Base-by-base conservation (phyloP, 2,797 vertebrate species). In the Anguilla megastoma region DNA sequence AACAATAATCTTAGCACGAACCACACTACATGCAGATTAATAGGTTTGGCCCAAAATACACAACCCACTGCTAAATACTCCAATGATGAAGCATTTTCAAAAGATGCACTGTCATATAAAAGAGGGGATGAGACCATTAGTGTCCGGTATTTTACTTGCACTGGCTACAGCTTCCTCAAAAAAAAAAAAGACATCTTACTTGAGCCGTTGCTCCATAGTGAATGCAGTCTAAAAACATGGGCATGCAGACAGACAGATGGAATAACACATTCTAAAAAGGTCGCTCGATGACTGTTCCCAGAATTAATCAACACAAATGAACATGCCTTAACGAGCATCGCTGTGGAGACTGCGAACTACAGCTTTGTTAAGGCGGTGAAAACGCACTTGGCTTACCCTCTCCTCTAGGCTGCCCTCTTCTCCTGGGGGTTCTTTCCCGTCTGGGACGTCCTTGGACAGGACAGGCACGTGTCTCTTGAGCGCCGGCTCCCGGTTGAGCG, bases 401-500 rank as follows among this genome's bases (percentile, higher is more conserved):
- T 98, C 97, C 95, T 98, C 98, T 87, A 96, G 91, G 80, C 94
- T 95, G 90, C 92, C 93, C 94, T 97, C 96, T 71, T 98, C 97
- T 89, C 92, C 97, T 88, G 94, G 92, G 21, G 95, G 94, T 86
- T 96, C 95, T 74, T 95, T 97, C 87, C 97, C 97, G 80, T 98
- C 97, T 24, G 96, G 95, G 85, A 94, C 92, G 89, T 99, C 97
- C 87, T 95, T 97, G 94, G 74, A 79, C 74, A 97, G 96, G 92
- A 94, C 90, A 48, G 97, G 96, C 91, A 95, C 92, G 90, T 96
- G 96, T 92, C 97, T 98, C 94, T 97, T 99, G 93, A 97, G 94
- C 50, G 97, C 94, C 92, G 98, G 98, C 94, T 99, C 98, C 93
- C 98, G 97, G 96, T 97, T 99, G 94, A 99, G 96, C 87, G 99